Base-by-base conservation (phyloP, 1,140 invertebrate genomes). In the Leptinotarsa texana region DNA sequence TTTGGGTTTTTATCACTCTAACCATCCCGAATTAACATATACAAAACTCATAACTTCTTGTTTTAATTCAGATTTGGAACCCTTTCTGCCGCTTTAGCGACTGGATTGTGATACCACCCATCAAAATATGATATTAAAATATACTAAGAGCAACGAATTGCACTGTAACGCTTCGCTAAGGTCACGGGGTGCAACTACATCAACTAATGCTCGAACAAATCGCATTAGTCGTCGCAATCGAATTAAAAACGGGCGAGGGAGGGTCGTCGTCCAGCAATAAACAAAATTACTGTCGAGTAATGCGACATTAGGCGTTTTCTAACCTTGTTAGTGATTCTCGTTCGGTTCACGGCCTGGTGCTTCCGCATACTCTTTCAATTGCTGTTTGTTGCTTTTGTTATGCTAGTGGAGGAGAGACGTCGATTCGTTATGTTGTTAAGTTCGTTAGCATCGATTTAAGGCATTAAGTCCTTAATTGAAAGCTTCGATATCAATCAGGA, bases 281-380 rank as follows among this genome's bases (percentile, higher is more conserved):
- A 80, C 74, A 80, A 78, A 80, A 80, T 80, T 80, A 80, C 69
- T 74, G 77, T 78, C 76, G 73, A 78, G 73, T 78, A 80, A 76
- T 76, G 77, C 67, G 73, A 78, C 79, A 80, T 80, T 80, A 80
- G 74, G 74, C 79, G 70, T 76, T 17, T 69, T 75, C 76, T 79
- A 79, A 79, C 74, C 74, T 77, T 66, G 74, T 79, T 78, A 80
- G 63, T 69, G 61, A 27, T 22, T 22, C 17, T 70, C 17, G 33
- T 48, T 22, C 33, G 70, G 69, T 72, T 72, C 76, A 77, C 73
- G 76, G 63, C 48, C 76, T 69, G 63, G 74, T 75, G 73, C 69
- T 66, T 73, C 51, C 42, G 17, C 51, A 42, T 42, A 8, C 33
- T 42, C 33, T 42, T 42, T 42, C 8, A 42, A 2, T 42, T 42